phyloP scores from a whole-genome alignment of 2,888 invertebrate genomes.

The Atrina japonica region DNA sequence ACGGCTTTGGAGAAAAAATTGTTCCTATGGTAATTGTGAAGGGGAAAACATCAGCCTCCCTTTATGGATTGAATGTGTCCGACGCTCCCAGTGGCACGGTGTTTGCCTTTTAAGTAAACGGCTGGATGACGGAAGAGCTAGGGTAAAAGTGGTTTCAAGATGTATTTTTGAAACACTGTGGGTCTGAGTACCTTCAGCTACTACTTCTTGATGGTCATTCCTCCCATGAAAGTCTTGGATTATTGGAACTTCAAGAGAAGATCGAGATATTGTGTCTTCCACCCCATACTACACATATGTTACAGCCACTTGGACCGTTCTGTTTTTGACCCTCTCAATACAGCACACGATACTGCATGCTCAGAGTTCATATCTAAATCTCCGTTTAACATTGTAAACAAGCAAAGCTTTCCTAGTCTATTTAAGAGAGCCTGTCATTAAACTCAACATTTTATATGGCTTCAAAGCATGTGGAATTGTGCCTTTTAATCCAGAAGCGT shows the following conservation, averaged over 20 bases:
- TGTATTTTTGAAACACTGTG: slow-evolving; percentile 55
- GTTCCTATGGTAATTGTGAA: background rate
- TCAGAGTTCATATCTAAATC: slow-evolving; percentile 32
- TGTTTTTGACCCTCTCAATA: slow-evolving; percentile 50
- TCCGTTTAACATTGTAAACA: slow-evolving; percentile 36
- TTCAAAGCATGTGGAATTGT: slow-evolving; percentile 47
- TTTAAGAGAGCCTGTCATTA: slow-evolving; percentile 44
- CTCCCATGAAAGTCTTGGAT: slow-evolving; percentile 49
- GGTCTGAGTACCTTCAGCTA: slow-evolving; percentile 55
- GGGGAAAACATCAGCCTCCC: background rate
- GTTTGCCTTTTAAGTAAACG: slow-evolving; percentile 55
- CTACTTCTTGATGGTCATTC: slow-evolving; percentile 55
- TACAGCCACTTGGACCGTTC: slow-evolving; percentile 50
- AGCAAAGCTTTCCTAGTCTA: slow-evolving; percentile 35
- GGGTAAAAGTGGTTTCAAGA: slow-evolving; percentile 55
- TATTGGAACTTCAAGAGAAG: slow-evolving; percentile 45
- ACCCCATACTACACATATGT: slow-evolving; percentile 44
- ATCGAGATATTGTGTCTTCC: slow-evolving; percentile 40
- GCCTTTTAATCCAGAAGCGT: slow-evolving; percentile 35
- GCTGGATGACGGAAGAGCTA: slow-evolving; percentile 55
- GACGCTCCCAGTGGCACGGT: background rate
- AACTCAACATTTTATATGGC: slow-evolving; percentile 33
- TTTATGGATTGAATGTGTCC: background rate
- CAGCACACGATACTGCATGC: slow-evolving; percentile 40
- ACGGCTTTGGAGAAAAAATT: background rate